phyloP scores from a whole-genome alignment of 2,888 invertebrate species.

The Chymomyza amoena region DNA sequence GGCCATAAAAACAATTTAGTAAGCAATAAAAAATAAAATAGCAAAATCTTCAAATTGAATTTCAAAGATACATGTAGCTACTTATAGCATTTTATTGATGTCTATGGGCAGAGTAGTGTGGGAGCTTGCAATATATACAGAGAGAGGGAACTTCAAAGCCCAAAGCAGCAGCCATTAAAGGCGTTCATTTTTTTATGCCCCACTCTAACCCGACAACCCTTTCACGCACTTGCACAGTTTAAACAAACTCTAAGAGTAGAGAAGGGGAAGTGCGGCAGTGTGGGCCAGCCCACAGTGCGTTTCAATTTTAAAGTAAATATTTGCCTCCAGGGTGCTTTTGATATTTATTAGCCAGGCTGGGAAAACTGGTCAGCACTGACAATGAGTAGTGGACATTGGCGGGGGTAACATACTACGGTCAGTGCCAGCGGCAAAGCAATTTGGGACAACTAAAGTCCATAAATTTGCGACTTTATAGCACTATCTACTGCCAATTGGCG shows the following conservation, averaged over 20 bases:
- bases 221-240: slow-evolving; percentile 64
- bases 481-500: slow-evolving; percentile 42
- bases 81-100: slow-evolving; percentile 49
- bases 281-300: slow-evolving; percentile 18
- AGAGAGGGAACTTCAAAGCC: slow-evolving; percentile 55
- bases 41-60: slow-evolving; percentile 57
- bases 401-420: not conserved
- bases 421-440: slow-evolving; percentile 53
- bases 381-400: not conserved
- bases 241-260: slow-evolving; percentile 20
- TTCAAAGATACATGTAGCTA: slow-evolving; percentile 44
- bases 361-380: slow-evolving; percentile 22
- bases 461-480: slow-evolving; percentile 53
- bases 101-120: slow-evolving; percentile 21
- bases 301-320: slow-evolving; percentile 74
- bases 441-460: slow-evolving; percentile 43
- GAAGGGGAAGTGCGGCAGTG: not conserved
- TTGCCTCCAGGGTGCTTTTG: slow-evolving; percentile 75
- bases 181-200: slow-evolving; percentile 27
- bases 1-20: slow-evolving; percentile 74
- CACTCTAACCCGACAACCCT: slow-evolving; percentile 45
- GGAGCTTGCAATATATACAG: slow-evolving; percentile 52
- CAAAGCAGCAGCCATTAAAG: slow-evolving; percentile 56
- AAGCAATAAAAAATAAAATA: slow-evolving; percentile 62
- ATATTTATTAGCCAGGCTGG: slow-evolving; percentile 73